Evolutionary conservation across 2,797 vertebrate genomes (phyloP).

Genomic region (Trematomus bernacchii): DNA sequence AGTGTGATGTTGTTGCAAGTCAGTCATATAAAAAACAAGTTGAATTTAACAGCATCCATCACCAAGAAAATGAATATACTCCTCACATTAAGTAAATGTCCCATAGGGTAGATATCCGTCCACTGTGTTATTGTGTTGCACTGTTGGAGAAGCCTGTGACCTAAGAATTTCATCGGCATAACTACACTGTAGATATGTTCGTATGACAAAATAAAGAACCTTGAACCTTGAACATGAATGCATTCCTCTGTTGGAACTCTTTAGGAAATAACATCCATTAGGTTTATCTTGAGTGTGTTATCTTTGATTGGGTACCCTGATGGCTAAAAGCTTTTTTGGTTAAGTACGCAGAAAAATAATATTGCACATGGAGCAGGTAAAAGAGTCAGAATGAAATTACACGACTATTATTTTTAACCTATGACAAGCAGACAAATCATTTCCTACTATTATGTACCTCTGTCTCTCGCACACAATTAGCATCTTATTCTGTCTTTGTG

Average conservation of each 20-base stretch:
- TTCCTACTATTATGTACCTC: constrained; percentile 42
- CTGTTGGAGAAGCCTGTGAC: no score
- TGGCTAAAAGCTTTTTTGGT: background rate
- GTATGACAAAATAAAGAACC: no score
- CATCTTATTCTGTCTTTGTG: constrained; percentile 1
- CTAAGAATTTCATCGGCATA: no score
- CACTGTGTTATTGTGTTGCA: background rate
- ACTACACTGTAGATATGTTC: no score
- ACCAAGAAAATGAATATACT: background rate
- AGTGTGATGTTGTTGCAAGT: background rate
- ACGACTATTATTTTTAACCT: constrained; percentile 29
- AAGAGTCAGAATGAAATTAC: background rate
- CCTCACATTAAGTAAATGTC: background rate
- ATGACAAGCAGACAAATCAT: constrained; percentile 14
- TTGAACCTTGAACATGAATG: no score
- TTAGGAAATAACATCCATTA: constrained; percentile 34
- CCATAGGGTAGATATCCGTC: background rate
- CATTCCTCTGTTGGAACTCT: constrained; percentile 20
- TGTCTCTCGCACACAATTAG: background rate
- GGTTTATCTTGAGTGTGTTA: constrained; percentile 28
- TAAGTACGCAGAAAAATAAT: background rate
- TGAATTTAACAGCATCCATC: background rate
- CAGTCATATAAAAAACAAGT: no score
- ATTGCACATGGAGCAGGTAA: background rate
- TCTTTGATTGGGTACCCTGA: constrained; percentile 1